phyloP scores from a whole-genome alignment of 2,113 vertebrate species.

The Myrmophylax atrothorax region DNA sequence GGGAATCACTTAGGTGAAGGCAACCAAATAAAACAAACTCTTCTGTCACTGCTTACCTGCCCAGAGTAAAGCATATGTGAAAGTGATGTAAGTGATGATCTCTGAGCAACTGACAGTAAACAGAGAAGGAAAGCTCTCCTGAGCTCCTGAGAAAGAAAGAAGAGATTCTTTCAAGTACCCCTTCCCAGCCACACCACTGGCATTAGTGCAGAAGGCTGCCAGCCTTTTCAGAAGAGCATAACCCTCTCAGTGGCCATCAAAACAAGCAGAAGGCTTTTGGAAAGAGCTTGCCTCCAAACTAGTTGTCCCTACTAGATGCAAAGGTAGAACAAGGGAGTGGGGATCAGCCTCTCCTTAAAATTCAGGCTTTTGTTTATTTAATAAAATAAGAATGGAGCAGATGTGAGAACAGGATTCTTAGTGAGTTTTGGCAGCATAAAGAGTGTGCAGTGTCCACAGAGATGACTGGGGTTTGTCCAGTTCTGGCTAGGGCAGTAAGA shows the following conservation, averaged over 20 bases:
- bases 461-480: not conserved
- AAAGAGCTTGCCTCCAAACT: not conserved
- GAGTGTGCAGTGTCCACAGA: not conserved
- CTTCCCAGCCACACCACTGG: not conserved
- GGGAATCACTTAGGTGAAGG: not conserved
- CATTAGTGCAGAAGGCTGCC: not conserved
- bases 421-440: not conserved
- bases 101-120: not conserved
- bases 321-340: not conserved
- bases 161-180: not conserved
- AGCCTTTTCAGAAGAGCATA: not conserved
- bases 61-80: not conserved
- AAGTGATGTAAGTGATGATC: not conserved
- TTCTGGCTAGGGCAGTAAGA: not conserved
- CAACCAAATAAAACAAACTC: constrained; percentile 2
- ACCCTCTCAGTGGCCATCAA: not conserved
- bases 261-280: not conserved
- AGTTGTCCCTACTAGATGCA: not conserved
- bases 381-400: not conserved
- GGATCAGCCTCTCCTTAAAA: not conserved
- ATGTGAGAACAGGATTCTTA: not conserved
- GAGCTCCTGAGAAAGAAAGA: not conserved
- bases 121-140: not conserved
- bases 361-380: not conserved
- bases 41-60: not conserved